Evolutionary conservation across 2,888 invertebrate species (phyloP), one percentile per base, ranked within the genome.

Genomic region (Podotricha telesiphe): DNA sequence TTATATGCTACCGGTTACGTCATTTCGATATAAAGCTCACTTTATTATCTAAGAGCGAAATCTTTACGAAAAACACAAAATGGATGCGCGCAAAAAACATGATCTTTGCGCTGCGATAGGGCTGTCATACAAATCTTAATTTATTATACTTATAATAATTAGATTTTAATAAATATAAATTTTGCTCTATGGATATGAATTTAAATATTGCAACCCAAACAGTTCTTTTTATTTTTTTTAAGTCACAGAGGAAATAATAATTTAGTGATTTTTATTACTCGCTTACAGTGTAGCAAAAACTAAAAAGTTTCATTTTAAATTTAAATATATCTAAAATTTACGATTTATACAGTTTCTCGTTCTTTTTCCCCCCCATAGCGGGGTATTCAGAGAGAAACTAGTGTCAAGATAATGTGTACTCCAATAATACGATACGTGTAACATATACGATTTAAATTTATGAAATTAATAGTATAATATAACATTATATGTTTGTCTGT

Each of bases 61-160:
- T 92, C 91, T 91, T 87, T 82, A 86, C 82, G 88, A 88, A 89
- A 91, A 89, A 87, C 83, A 87, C 83, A 88, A 84, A 91, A 89
- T 89, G 84, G 84, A 83, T 87, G 84, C 83, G 78, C 84, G 88
- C 91, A 92, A 91, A 92, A 91, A 92, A 85, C 75, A 79, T 72
- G 81, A 79, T 78, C 79, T 80, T 80, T 76, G 81, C 82, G 78
- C 75, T 74, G 75, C 74, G 76, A 75, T 77, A 91, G 88, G 91
- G 92, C 73, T 91, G 88, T 72, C 80, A 72, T 56, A 75, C 75
- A 73, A 74, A 75, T 77, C 71, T 76, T 47, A 74, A 75, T 75
- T 76, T 75, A 78, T 76, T 76, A 74, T 68, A 55, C 17, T 37
- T 37, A 71, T 70, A 72, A 73, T 76, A 71, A 73, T 69, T 71